phyloP scores from a whole-genome alignment of 2,888 invertebrate species.

The Tenthredo distinguenda region DNA sequence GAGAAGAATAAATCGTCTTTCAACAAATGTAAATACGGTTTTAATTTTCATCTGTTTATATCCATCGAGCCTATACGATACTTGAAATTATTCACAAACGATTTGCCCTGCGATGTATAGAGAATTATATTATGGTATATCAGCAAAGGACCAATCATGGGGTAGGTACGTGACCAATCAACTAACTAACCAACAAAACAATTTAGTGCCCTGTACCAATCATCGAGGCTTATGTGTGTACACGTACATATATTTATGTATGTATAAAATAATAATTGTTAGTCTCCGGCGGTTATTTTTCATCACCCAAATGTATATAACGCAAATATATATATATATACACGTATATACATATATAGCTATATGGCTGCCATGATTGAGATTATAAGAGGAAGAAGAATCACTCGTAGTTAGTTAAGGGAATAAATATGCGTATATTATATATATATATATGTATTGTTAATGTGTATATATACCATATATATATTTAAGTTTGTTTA shows the following conservation, averaged over 20 bases:
- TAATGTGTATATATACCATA: not conserved
- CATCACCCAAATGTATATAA: not conserved
- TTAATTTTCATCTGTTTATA: not conserved
- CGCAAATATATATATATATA: not conserved
- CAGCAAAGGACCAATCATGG: conserved; percentile 28
- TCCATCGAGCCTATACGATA: not conserved
- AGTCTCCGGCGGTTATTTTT: conserved; percentile 24
- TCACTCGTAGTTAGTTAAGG: not conserved
- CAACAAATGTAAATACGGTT: too few species aligned
- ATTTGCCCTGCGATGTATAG: not conserved
- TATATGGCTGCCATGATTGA: conserved; percentile 1
- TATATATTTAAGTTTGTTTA: conserved; percentile 19
- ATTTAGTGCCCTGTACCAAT: conserved; percentile 19
- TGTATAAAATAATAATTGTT: conserved; percentile 20
- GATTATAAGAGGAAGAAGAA: not conserved
- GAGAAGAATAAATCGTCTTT: too few species aligned
- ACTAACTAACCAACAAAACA: conserved; percentile 21
- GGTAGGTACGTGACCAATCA: conserved; percentile 29
- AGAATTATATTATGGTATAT: not conserved
- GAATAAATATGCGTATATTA: not conserved
- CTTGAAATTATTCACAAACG: not conserved
- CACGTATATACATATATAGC: not conserved
- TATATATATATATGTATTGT: not conserved
- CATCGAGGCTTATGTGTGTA: not conserved
- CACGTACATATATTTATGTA: not conserved